Evolutionary conservation across 2,113 vertebrate genomes (phyloP).

Genomic region (Eurystomus gularis): DNA sequence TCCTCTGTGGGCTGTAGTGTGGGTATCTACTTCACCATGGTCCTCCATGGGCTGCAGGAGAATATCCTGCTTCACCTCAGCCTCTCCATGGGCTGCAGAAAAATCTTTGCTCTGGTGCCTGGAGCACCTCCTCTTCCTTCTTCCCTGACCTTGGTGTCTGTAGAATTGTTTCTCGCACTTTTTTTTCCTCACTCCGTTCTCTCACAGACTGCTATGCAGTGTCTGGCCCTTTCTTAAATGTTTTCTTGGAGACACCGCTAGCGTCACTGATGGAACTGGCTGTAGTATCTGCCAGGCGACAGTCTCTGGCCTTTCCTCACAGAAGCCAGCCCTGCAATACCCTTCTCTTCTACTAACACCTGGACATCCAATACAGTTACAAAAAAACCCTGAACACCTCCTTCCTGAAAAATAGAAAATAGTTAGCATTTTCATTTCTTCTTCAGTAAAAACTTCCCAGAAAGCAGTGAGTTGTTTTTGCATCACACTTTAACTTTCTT

Average conservation of each 20-base stretch:
- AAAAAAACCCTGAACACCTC: background rate
- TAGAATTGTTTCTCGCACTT: background rate
- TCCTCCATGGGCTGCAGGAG: background rate
- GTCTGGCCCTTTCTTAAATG: background rate
- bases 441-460: background rate
- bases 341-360: fast-evolving
- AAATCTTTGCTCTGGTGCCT: background rate
- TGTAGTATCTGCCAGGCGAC: background rate
- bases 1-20: background rate
- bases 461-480: background rate
- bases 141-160: background rate
- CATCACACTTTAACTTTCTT: background rate
- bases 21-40: background rate
- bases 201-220: background rate
- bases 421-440: background rate
- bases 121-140: background rate
- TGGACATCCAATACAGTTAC: background rate
- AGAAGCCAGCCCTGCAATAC: background rate
- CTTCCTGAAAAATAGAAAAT: background rate
- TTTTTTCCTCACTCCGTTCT: background rate
- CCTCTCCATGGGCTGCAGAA: background rate
- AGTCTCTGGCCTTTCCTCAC: background rate
- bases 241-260: background rate
- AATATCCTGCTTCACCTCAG: background rate
- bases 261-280: background rate